Conservation (phyloP, 2,797 vertebrate genomes). For the Aulostomus chinensis region DNA sequence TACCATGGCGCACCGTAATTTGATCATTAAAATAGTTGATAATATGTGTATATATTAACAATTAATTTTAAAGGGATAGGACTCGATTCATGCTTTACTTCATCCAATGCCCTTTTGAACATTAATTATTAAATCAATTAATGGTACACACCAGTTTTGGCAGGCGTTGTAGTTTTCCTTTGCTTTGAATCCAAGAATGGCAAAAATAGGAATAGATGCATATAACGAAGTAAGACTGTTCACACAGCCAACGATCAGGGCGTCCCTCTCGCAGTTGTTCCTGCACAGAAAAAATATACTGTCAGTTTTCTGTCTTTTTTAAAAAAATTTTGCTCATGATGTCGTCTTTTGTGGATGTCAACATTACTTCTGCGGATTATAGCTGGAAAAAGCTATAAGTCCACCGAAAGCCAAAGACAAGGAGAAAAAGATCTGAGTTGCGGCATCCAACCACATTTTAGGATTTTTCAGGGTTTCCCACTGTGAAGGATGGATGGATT, state of each 20-base stretch:
- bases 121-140: slow-evolving; percentile 3
- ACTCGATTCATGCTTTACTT: not conserved
- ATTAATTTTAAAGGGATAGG: too few species aligned
- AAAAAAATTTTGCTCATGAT: not conserved
- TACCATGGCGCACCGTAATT: too few species aligned
- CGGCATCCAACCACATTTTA: slow-evolving; percentile 85
- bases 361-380: slow-evolving; percentile 82
- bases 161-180: slow-evolving; percentile 78
- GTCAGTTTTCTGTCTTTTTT: not conserved
- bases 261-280: slow-evolving; percentile 86
- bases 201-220: too few species aligned
- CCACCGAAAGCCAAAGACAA: slow-evolving; percentile 85
- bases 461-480: slow-evolving; percentile 78
- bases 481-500: slow-evolving; percentile 61
- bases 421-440: slow-evolving; percentile 89
- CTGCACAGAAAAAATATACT: slow-evolving; percentile 58
- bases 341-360: not conserved
- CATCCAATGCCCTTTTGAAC: not conserved
- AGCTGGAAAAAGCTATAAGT: slow-evolving; percentile 87
- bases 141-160: slow-evolving; percentile 74
- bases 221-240: too few species aligned
- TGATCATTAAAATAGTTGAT: too few species aligned
- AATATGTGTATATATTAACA: too few species aligned
- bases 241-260: slow-evolving; percentile 83
- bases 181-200: slow-evolving; percentile 89